Conservation (phyloP, 2,113 vertebrate species). For the Scopus umbretta region DNA sequence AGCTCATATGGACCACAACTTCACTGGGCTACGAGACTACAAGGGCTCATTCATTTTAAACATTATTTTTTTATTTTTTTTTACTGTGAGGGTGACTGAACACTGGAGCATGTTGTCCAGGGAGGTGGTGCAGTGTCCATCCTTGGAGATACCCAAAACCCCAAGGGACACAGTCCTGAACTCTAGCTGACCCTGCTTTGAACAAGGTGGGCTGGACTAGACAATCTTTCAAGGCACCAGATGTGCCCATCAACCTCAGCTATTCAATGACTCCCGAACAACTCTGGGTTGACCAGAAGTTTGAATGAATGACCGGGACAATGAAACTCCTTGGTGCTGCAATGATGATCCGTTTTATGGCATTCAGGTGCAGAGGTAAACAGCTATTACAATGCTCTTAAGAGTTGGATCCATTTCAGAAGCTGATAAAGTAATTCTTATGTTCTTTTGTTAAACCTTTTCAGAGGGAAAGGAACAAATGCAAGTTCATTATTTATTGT, state of each 20-base stretch:
- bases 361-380: constrained; percentile 35
- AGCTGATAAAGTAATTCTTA: constrained; percentile 1
- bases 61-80: not conserved
- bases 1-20: not conserved
- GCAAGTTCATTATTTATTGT: not conserved
- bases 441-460: not conserved
- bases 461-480: not conserved
- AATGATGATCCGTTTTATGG: constrained; percentile 38
- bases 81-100: not conserved
- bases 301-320: not conserved
- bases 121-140: not conserved
- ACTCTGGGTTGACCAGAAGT: not conserved
- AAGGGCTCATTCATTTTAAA: not conserved
- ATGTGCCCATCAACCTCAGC: not conserved
- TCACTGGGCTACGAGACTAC: not conserved
- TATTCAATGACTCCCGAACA: not conserved
- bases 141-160: not conserved
- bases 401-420: constrained; percentile 34
- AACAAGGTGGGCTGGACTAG: not conserved
- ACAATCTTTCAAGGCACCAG: not conserved
- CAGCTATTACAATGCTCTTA: constrained; percentile 38
- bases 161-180: not conserved
- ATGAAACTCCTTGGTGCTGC: constrained; percentile 23
- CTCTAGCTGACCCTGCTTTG: not conserved
- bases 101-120: not conserved